phyloP scores from a whole-genome alignment of 1,140 invertebrate genomes.

The Ganaspis sp. region DNA sequence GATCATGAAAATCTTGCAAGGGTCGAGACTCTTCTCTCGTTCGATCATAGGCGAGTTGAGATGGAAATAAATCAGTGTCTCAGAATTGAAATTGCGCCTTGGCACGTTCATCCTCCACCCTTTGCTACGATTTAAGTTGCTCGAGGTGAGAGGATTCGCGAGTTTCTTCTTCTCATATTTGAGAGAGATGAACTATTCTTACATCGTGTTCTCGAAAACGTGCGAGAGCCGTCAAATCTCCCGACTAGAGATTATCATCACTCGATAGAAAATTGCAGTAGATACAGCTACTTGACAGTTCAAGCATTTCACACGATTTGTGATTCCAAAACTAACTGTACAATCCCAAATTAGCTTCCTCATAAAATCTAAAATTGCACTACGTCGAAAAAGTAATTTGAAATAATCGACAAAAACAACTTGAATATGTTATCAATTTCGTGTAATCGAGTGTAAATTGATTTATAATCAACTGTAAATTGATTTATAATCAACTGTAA shows the following conservation, averaged over 20 bases:
- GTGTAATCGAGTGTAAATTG: too few species aligned
- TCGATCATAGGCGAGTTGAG: constrained; percentile 47
- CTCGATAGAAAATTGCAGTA: not conserved
- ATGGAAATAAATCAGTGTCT: constrained; percentile 61
- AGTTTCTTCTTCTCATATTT: constrained; percentile 1
- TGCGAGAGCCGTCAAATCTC: constrained; percentile 11
- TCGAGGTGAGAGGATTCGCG: not conserved
- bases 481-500: too few species aligned
- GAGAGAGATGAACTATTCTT: constrained; percentile 37
- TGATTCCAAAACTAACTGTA: not conserved
- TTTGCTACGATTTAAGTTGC: not conserved
- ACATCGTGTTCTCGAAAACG: constrained; percentile 14
- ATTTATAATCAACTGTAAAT: too few species aligned
- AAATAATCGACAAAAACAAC: too few species aligned
- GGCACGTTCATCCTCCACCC: constrained; percentile 34
- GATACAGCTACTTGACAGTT: not conserved
- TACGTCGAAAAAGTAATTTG: too few species aligned
- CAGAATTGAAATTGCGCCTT: constrained; percentile 60
- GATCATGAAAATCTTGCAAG: constrained; percentile 41
- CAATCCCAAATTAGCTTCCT: not conserved
- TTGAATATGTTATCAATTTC: too few species aligned
- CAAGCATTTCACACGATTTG: constrained; percentile 3
- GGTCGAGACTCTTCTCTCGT: constrained; percentile 38
- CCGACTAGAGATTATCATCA: not conserved
- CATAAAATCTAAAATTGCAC: not conserved